Base-by-base conservation (phyloP, 2,113 vertebrate species). In the Uropsilus gracilis region DNA sequence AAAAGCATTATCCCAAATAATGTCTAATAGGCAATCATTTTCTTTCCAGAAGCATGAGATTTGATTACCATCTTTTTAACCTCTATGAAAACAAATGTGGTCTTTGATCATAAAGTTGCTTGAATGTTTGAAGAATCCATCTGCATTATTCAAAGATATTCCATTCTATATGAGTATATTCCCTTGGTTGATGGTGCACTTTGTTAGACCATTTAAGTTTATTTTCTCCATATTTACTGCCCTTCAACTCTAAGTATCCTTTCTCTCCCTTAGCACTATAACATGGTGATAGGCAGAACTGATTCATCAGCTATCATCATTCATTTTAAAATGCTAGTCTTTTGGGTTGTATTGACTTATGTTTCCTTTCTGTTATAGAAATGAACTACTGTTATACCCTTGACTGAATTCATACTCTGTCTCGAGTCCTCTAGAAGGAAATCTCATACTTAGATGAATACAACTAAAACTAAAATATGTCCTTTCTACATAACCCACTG, bases 41-140 rank as follows among this genome's bases (percentile, higher is more conserved):
- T 86, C 80, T 3, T 81, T 76, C 71, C 64, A 93, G 84, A 83
- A 87, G 53, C 39, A 37, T 94, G 37, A 75, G 48, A 90, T 84
- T 93, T 75, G 84, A 90, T 96, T 94, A 96, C 37, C 90, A 90
- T 94, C 94, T 85, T 90, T 94, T 95, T 95, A 95, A 94, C 85
- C 90, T 93, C 84, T 72, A 93, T 94, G 90, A 94, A 95, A 94
- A 94, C 17, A 92, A 71, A 97, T 96, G 84, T 61, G 63, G 63
- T 50, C 10, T 1, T 48, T 91, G 89, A 93, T 97, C 94, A 94
- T 96, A 97, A 97, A 97, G 97, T 98, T 96, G 97, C 96, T 82
- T 96, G 96, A 96, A 96, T 96, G 97, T 98, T 98, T 97, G 97
- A 98, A 97, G 97, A 98, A 97, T 95, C 88, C 80, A 96, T 94